Base-by-base conservation (phyloP, 2,113 vertebrate species). In the Trematomus loennbergii region DNA sequence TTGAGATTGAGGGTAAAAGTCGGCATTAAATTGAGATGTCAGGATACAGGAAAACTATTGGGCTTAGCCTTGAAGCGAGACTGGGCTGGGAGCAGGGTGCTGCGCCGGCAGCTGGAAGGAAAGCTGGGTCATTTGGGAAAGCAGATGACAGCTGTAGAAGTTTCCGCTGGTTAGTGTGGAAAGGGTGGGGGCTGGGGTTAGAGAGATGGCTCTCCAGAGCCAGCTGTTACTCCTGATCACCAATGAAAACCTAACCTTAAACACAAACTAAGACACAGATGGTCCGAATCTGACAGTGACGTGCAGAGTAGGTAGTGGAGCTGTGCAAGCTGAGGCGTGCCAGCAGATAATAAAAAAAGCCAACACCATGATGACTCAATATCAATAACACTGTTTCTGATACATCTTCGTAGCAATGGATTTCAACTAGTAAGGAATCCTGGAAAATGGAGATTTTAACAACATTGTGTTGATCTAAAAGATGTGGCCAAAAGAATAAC, bases 61-160 rank as follows among this genome's bases (percentile, higher is more conserved):
- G 62, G 36, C 67, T 72, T 49, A 63, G 75, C 75, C 85, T 90
- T 78, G 72, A 85, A 67, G 53, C 1, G 9, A 83, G 65, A 79
- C 61, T 72, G 65, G 49, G 67, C 75, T 87, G 82, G 75, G 88
- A 88, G 91, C 63, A 72, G 66, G 70, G 82, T 83, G 87, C 79
- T 78, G 55, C 5, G 79, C 85, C 69, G 88, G 88, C 66, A 89
- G 88, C 93, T 88, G 69, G 88, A 90, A 82, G 53, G 17, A 13
- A 70, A 91, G 79, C 78, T 82, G 71, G 92, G 89, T 91, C 90
- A 94, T 71, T 85, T 87, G 86, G 91, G 93, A 92, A 75, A 87
- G 85, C 90, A 94, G 89, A 95, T 66, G 74, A 92, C 94, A 91
- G 81, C 94, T 96, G 93, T 90, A 94, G 88, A 91, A 80, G 85